phyloP scores from a whole-genome alignment of 2,113 vertebrate genomes.

The Tautogolabrus adspersus region DNA sequence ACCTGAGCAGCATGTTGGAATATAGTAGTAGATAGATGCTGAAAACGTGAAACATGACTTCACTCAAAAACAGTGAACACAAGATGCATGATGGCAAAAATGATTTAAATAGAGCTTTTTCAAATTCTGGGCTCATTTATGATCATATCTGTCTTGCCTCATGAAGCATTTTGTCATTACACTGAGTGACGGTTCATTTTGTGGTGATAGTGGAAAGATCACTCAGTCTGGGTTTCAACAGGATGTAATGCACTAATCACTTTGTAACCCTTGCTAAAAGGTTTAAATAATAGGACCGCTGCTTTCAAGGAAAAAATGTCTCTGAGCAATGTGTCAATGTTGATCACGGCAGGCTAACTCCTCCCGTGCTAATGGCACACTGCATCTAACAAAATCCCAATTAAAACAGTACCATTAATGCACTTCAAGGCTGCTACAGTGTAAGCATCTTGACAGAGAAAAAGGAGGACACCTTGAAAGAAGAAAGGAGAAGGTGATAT shows the following conservation, averaged over 20 bases:
- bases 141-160: conserved; percentile 1
- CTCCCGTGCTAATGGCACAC: conserved; percentile 23
- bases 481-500: conserved; percentile 65
- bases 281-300: conserved; percentile 19
- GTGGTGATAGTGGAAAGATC: conserved; percentile 35
- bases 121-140: conserved; percentile 1
- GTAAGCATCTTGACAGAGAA: conserved; percentile 54
- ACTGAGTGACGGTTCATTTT: conserved; percentile 17
- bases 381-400: conserved; percentile 56
- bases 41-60: background rate
- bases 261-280: conserved; percentile 24
- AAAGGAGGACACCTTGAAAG: conserved; percentile 68
- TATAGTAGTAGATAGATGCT: background rate
- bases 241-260: background rate
- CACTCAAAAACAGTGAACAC: background rate
- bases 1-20: background rate
- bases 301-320: conserved; percentile 32
- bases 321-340: conserved; percentile 42
- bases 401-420: conserved; percentile 55
- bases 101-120: conserved; percentile 12
- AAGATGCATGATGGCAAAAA: conserved; percentile 7
- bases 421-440: conserved; percentile 37
- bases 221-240: conserved; percentile 15
- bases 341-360: conserved; percentile 33
- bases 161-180: conserved; percentile 26